These are phyloP conservation scores for Drosophila sproati DNA, from an alignment of 1,140 invertebrate genomes.

Conservation along the genomic window DNA sequence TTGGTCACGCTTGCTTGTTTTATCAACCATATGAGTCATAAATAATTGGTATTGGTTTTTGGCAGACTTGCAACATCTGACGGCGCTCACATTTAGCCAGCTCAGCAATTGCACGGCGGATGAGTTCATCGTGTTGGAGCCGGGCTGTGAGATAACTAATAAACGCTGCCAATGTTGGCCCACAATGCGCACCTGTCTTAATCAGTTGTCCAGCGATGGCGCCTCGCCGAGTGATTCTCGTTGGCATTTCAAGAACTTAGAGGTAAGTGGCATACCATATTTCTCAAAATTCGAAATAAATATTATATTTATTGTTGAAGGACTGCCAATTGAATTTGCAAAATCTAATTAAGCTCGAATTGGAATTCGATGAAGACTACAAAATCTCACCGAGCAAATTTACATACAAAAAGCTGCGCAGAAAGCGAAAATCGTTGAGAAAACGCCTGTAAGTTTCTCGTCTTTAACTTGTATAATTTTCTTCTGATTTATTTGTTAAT, in stretches of 20 bases:
- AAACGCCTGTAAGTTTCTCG: slow-evolving; percentile 68
- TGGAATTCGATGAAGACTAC: slow-evolving; percentile 84
- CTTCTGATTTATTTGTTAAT: slow-evolving; percentile 16
- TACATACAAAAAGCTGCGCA: slow-evolving; percentile 79
- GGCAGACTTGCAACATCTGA: slow-evolving; percentile 72
- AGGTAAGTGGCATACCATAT: slow-evolving; percentile 47
- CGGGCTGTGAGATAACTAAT: slow-evolving; percentile 83
- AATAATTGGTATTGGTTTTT: slow-evolving; percentile 16
- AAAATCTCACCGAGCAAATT: slow-evolving; percentile 84
- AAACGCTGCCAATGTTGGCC: slow-evolving; percentile 84
- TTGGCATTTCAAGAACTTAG: slow-evolving; percentile 82
- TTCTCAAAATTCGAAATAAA: not conserved
- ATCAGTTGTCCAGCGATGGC: slow-evolving; percentile 59
- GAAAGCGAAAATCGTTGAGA: slow-evolving; percentile 78
- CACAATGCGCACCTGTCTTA: slow-evolving; percentile 73
- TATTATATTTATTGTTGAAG: slow-evolving; percentile 28
- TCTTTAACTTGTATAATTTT: not conserved
- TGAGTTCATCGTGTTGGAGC: slow-evolving; percentile 73
- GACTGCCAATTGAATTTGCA: slow-evolving; percentile 84
- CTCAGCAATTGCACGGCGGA: slow-evolving; percentile 72
- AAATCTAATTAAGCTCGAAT: slow-evolving; percentile 81
- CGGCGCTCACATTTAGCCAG: slow-evolving; percentile 69
- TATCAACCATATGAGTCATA: slow-evolving; percentile 20
- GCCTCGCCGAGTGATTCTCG: slow-evolving; percentile 62
- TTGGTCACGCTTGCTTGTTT: not conserved